Conservation (phyloP, 2,797 vertebrate species). For the Momotus momota region DNA sequence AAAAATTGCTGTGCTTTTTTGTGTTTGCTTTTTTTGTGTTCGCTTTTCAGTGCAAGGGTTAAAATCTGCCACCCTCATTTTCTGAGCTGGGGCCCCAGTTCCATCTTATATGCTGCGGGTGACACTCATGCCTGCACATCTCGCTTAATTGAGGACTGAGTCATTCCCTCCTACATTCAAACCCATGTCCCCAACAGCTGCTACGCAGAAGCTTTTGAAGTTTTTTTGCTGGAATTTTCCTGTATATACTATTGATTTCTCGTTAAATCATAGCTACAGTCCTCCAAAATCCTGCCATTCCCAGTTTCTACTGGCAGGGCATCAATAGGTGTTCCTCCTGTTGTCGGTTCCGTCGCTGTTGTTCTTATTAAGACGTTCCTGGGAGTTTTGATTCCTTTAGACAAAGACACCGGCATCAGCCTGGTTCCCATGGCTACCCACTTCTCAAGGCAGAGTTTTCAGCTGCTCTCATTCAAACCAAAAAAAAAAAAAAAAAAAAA, state of each 20-base stretch:
- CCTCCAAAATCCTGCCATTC: background rate
- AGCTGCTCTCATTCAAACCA: background rate
- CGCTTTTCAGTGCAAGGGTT: background rate
- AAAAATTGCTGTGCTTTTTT: background rate
- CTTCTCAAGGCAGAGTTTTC: conserved; percentile 16
- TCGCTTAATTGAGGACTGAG: conserved; percentile 22
- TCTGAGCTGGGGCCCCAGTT: background rate
- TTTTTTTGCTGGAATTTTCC: background rate
- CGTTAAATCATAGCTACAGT: background rate
- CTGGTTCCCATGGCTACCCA: conserved; percentile 62
- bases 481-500: background rate
- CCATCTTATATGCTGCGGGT: background rate
- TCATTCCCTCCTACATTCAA: conserved; percentile 46
- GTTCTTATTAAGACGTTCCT: conserved; percentile 22
- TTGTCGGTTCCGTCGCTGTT: background rate
- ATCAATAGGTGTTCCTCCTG: background rate
- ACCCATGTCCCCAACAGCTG: background rate
- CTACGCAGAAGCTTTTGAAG: background rate
- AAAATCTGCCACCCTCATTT: background rate
- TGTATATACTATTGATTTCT: background rate
- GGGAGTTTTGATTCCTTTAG: conserved; percentile 29
- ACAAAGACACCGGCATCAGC: conserved; percentile 24
- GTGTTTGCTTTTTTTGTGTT: background rate
- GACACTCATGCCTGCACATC: background rate
- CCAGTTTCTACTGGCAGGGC: background rate